A percentile compares a stretch with the other conserved stretches of the same genome.
Evolutionary conservation across 2,888 invertebrate genomes (phyloP).

Genomic region (Calameuta pallipes): DNA sequence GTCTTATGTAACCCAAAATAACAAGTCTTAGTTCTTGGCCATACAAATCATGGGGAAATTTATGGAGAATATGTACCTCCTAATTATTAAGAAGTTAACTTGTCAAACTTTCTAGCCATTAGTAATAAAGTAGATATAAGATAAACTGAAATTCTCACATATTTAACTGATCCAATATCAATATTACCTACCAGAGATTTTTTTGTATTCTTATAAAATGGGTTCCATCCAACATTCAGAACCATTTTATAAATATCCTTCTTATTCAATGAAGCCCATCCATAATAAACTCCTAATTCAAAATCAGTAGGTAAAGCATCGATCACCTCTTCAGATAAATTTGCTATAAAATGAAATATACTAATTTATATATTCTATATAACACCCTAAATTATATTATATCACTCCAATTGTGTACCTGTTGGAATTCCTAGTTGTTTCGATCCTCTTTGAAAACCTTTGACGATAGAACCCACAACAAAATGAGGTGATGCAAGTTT

Average conservation of each 20-base stretch:
- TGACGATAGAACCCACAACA: constrained; percentile 82
- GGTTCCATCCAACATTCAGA: constrained; percentile 97
- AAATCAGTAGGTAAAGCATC: constrained; percentile 80
- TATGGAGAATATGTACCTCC: constrained; percentile 93
- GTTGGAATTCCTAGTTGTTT: constrained; percentile 95
- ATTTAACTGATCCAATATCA: too few relatives aligned
- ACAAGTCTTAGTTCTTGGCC: constrained; percentile 82
- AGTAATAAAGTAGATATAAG: too few relatives aligned
- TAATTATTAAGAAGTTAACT: constrained; percentile 62
- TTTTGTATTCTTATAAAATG: constrained; percentile 90
- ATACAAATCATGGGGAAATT: constrained; percentile 88
- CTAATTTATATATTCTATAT: too few relatives aligned
- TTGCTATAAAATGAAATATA: constrained; percentile 68
- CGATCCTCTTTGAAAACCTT: constrained; percentile 97
- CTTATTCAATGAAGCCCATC: constrained; percentile 86
- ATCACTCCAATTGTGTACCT: constrained; percentile 69
- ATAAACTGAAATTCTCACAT: too few relatives aligned
- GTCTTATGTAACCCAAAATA: constrained; percentile 85
- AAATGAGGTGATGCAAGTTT: constrained; percentile 74
- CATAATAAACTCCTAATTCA: constrained; percentile 90
- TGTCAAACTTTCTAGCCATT: too few relatives aligned
- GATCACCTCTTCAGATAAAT: constrained; percentile 84
- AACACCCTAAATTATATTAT: too few relatives aligned
- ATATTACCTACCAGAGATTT: constrained; percentile 80
- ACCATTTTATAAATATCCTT: constrained; percentile 89